Percentiles rank a stretch among this genome's conserved stretches.
phyloP scores from a whole-genome alignment of 2,888 invertebrate species.

The Nesidiocoris tenuis region DNA sequence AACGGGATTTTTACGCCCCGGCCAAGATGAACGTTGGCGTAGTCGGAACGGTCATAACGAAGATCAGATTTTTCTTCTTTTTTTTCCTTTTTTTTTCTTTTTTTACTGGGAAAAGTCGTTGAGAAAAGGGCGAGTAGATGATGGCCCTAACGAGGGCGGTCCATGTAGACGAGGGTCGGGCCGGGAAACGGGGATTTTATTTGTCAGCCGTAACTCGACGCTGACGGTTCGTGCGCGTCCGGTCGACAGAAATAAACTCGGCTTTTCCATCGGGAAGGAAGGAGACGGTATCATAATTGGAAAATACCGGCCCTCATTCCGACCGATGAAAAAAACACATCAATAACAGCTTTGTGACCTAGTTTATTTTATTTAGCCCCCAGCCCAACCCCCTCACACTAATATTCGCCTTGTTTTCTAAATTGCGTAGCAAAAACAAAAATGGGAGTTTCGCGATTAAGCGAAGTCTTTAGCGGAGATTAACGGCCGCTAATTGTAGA shows the following conservation, averaged over 20 bases:
- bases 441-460: background rate
- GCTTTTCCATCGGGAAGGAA: background rate
- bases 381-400: background rate
- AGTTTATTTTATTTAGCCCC: background rate
- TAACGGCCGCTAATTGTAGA: too few relatives aligned
- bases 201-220: background rate
- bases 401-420: too few relatives aligned
- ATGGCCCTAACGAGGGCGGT: background rate
- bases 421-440: background rate
- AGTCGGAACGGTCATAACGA: background rate
- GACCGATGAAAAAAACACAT: constrained; percentile 12
- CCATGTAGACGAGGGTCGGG: background rate
- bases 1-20: background rate
- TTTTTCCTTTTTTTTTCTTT: too few relatives aligned
- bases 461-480: constrained; percentile 10
- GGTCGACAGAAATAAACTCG: constrained; percentile 8
- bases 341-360: background rate
- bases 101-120: background rate
- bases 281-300: constrained; percentile 1
- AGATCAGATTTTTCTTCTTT: background rate
- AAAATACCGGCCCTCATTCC: constrained; percentile 23
- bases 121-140: background rate
- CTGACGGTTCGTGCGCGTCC: constrained; percentile 12
- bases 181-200: background rate
- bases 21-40: background rate